Conservation (phyloP, 1,140 invertebrate species). For the Halyomorpha halys region DNA sequence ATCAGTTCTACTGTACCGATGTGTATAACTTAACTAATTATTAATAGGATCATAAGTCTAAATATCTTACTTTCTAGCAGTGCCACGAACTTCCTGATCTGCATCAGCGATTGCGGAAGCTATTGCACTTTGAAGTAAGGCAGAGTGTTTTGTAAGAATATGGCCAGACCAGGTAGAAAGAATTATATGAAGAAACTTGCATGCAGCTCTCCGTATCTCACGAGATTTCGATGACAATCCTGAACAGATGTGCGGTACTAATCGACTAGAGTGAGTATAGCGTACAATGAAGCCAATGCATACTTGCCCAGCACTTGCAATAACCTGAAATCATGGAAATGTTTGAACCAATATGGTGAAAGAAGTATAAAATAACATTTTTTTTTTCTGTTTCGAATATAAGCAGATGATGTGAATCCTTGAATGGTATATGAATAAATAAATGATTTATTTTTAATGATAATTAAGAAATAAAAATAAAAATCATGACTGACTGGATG, state of each 20-base stretch:
- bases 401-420: no score
- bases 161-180: constrained; percentile 75
- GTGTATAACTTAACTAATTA: no score
- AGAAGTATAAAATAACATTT: not conserved
- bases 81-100: constrained; percentile 72
- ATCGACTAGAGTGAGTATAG: constrained; percentile 69
- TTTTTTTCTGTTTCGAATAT: not conserved
- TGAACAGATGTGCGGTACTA: constrained; percentile 76
- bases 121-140: constrained; percentile 68
- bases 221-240: constrained; percentile 79
- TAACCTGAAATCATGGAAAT: constrained; percentile 47
- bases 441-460: no score
- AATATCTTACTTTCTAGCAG: constrained; percentile 52
- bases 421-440: no score
- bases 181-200: constrained; percentile 76
- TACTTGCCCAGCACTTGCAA: constrained; percentile 79
- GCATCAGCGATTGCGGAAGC: constrained; percentile 86
- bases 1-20: no score
- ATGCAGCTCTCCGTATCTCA: constrained; percentile 72
- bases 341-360: not conserved
- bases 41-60: no score
- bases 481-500: no score
- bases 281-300: constrained; percentile 82
- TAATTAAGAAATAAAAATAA: no score
- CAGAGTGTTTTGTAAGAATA: constrained; percentile 70